Evolutionary conservation across 2,113 vertebrate genomes (phyloP), one percentile per base, ranked within the genome.

Genomic region (Dasyornis broadbenti): DNA sequence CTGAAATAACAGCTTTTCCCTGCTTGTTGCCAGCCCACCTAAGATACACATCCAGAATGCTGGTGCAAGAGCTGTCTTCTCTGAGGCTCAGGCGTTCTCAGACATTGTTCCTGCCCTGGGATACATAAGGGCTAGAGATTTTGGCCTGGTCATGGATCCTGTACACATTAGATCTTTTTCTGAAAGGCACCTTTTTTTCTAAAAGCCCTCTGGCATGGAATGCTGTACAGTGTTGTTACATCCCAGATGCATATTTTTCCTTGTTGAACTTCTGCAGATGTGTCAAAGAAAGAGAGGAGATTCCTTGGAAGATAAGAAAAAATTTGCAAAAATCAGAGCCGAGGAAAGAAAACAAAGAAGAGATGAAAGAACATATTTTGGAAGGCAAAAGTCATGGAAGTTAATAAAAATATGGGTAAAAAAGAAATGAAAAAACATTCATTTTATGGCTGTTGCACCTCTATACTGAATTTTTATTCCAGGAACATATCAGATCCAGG

Each of bases 61-160:
- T 30, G 31, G 30, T 11, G 5, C 15, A 40, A 56, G 50, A 35
- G 21, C 45, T 11, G 2, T 33, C 4, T 11, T 50, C 12, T 56
- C 61, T 44, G 35, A 82, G 17, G 17, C 40, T 56, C 11, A 85
- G 33, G 8, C 0, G 0, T 3, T 50, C 33, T 59, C 57, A 50
- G 49, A 31, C 1, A 2, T 42, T 49, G 1, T 22, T 80, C 50
- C 28, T 8, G 1, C 20, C 23, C 27, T 57, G 37, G 31, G 10
- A 53, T 21, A 54, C 10, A 4, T 26, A 16, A 33, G 13, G 23
- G 8, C 10, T 68, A 21, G 70, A 19, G 28, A 49, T 44, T 68
- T 85, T 44, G 22, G 42, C 37, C 37, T 72, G 14, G 16, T 9
- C 14, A 4, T 19, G 10, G 20, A 31, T 69, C 6, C 35, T 77